Evolutionary conservation across 2,113 vertebrate genomes (phyloP).

Genomic region (Mola mola): DNA sequence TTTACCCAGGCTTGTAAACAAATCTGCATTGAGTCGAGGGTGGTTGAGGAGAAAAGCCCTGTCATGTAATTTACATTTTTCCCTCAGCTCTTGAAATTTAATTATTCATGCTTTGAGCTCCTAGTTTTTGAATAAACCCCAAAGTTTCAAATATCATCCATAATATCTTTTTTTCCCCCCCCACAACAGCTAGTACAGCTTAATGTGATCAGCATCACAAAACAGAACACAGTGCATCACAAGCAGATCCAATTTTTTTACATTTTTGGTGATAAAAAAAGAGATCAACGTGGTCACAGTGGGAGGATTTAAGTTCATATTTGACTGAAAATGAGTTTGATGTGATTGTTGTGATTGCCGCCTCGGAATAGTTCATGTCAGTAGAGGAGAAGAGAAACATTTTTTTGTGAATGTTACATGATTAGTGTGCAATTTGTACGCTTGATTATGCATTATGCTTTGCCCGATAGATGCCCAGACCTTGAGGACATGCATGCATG

Average conservation of each 20-base stretch:
- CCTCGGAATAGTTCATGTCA: constrained; percentile 33
- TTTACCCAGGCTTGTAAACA: too few species aligned
- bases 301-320: too few species aligned
- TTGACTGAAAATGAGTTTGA: constrained; percentile 17
- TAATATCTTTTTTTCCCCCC: neutral
- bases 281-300: too few species aligned
- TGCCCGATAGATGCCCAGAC: constrained; percentile 7
- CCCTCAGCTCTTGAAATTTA: neutral
- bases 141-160: neutral
- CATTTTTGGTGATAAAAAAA: too few species aligned
- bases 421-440: constrained; percentile 41
- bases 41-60: neutral
- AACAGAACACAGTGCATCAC: too few species aligned
- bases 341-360: constrained; percentile 3
- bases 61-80: neutral
- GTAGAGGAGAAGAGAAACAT: constrained; percentile 1
- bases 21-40: too few species aligned
- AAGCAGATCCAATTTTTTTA: too few species aligned
- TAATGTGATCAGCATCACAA: too few species aligned
- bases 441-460: constrained; percentile 54
- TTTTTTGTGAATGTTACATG: constrained; percentile 35
- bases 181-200: too few species aligned
- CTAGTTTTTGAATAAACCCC: neutral
- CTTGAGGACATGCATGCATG: too few species aligned
- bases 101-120: neutral